Percentiles rank a stretch among this genome's conserved stretches.
Evolutionary conservation across 2,797 vertebrate genomes (phyloP).

Genomic region (Sitta carolinensis): DNA sequence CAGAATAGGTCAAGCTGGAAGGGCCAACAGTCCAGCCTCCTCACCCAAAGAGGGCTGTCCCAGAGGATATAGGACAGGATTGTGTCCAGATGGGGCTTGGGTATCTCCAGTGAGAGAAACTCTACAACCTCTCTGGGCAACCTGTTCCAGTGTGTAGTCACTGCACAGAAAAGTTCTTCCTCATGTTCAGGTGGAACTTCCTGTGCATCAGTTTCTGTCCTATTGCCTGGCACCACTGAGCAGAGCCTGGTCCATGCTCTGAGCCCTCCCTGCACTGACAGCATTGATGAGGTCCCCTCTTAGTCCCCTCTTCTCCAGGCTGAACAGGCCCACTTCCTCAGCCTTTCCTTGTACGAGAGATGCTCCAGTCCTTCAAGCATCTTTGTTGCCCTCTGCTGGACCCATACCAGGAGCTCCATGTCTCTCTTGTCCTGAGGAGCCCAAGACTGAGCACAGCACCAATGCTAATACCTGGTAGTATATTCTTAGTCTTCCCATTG

Average conservation of each 20-base stretch:
- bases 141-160: rapidly evolving
- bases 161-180: background rate
- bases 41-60: background rate
- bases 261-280: background rate
- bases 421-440: background rate
- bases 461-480: background rate
- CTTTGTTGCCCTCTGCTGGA: background rate
- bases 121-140: background rate
- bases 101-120: background rate
- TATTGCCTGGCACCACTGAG: rapidly evolving
- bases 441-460: background rate
- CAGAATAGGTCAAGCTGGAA: background rate
- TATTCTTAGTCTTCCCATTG: background rate
- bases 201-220: background rate
- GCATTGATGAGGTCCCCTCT: background rate
- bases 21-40: background rate
- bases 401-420: background rate
- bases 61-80: background rate
- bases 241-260: background rate
- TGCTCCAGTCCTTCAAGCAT: background rate
- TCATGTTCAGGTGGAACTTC: background rate
- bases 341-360: background rate
- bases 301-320: background rate
- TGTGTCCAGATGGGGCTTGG: background rate
- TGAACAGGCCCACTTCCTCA: background rate